Evolutionary conservation across 2,888 invertebrate genomes (phyloP).

Genomic region (Apamea anceps): DNA sequence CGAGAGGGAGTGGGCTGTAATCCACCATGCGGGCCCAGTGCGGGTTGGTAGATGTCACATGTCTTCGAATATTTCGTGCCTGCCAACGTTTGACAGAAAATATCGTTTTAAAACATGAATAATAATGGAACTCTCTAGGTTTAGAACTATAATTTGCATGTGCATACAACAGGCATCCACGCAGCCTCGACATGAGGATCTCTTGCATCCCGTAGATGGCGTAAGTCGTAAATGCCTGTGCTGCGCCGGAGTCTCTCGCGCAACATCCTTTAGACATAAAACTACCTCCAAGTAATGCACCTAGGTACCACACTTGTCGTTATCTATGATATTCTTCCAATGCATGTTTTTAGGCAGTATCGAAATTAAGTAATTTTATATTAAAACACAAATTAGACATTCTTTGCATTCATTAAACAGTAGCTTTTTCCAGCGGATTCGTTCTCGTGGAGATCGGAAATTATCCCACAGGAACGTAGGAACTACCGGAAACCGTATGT

Average conservation of each 20-base stretch:
- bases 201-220: background rate
- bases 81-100: too few species aligned
- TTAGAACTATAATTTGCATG: background rate
- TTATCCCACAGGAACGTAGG: background rate
- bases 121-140: background rate
- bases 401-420: background rate
- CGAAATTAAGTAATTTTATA: background rate
- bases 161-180: background rate
- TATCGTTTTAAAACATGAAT: background rate
- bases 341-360: background rate
- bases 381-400: background rate
- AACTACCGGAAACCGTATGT: background rate
- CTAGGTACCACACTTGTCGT: background rate
- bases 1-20: too few species aligned
- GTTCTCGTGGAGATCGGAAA: background rate
- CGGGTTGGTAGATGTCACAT: too few species aligned
- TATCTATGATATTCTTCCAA: background rate
- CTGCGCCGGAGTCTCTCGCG: background rate
- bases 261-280: constrained; percentile 11
- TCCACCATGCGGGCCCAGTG: too few species aligned
- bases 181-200: background rate
- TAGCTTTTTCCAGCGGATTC: background rate
- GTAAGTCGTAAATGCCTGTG: background rate
- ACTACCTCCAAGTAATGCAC: background rate
- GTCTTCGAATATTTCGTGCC: too few species aligned